Evolutionary conservation across 2,113 vertebrate species (phyloP).

Genomic region (Thunnus thynnus): DNA sequence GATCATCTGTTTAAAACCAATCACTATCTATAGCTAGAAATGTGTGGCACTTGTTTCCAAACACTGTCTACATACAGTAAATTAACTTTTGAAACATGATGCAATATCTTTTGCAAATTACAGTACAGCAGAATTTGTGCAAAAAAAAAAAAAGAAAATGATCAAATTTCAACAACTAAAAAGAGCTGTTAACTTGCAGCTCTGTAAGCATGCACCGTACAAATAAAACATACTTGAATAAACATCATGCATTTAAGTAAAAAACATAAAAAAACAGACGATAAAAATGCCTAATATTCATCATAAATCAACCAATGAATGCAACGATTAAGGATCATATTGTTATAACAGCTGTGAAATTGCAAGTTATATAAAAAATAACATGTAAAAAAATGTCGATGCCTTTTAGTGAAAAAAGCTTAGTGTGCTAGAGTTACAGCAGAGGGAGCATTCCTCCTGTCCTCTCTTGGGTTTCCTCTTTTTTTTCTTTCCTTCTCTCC

Average conservation of each 20-base stretch:
- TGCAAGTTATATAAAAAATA: constrained; percentile 23
- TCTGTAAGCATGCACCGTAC: constrained; percentile 51
- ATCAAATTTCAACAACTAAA: constrained; percentile 14
- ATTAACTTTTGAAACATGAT: constrained; percentile 6
- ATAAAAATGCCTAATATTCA: constrained; percentile 28
- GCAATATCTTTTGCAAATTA: constrained; percentile 27
- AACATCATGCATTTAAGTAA: constrained; percentile 60
- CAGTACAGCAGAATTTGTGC: constrained; percentile 60
- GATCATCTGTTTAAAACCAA: not conserved
- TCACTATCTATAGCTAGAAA: not conserved
- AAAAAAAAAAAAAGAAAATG: constrained; percentile 28
- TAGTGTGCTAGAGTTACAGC: constrained; percentile 64
- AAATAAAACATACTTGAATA: constrained; percentile 49
- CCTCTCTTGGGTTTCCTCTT: constrained; percentile 57
- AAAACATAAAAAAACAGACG: constrained; percentile 12
- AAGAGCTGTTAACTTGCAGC: constrained; percentile 33
- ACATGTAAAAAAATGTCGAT: constrained; percentile 19
- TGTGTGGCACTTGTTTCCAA: constrained; percentile 13
- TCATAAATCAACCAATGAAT: constrained; percentile 37
- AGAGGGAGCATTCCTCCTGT: constrained; percentile 76
- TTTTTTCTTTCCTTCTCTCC: constrained; percentile 23
- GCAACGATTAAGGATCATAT: constrained; percentile 30
- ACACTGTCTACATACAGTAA: constrained; percentile 53
- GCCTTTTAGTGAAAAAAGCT: constrained; percentile 53
- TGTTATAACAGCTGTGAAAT: constrained; percentile 51